A percentile compares a stretch with the other conserved stretches of the same genome.
phyloP scores from a whole-genome alignment of 2,888 invertebrate species.

The Apeira syringaria region DNA sequence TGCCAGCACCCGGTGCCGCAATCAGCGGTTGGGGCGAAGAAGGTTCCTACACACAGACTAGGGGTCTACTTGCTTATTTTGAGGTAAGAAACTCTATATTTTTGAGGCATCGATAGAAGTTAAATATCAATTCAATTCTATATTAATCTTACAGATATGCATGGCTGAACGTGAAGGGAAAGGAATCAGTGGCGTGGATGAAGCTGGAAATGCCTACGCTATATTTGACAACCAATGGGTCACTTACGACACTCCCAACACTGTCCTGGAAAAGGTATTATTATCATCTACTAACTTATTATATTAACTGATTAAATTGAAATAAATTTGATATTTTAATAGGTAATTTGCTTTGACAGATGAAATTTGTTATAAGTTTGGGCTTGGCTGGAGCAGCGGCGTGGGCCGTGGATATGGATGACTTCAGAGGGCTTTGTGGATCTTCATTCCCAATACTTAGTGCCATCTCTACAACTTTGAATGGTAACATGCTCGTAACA shows the following conservation, averaged over 20 bases:
- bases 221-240: conserved; percentile 91
- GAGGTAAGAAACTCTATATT: conserved; percentile 78
- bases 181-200: conserved; percentile 81
- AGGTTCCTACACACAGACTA: conserved; percentile 87
- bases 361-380: conserved; percentile 84
- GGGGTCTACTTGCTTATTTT: conserved; percentile 88
- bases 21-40: conserved; percentile 85
- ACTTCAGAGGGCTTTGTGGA: conserved; percentile 91
- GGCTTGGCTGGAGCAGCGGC: conserved; percentile 88
- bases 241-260: conserved; percentile 88
- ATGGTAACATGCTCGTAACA: conserved; percentile 69
- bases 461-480: conserved; percentile 80
- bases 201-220: conserved; percentile 86
- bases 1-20: conserved; percentile 81
- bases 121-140: no score
- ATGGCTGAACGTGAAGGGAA: conserved; percentile 82
- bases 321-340: neutral
- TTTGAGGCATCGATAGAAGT: no score
- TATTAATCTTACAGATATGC: conserved; percentile 71
- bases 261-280: conserved; percentile 85
- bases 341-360: conserved; percentile 61
- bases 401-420: conserved; percentile 90
- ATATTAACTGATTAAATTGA: neutral
- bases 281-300: neutral
- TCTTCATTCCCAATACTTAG: conserved; percentile 87